Evolutionary conservation across 2,888 invertebrate genomes (phyloP).

Genomic region (Pseudococcus viburni): DNA sequence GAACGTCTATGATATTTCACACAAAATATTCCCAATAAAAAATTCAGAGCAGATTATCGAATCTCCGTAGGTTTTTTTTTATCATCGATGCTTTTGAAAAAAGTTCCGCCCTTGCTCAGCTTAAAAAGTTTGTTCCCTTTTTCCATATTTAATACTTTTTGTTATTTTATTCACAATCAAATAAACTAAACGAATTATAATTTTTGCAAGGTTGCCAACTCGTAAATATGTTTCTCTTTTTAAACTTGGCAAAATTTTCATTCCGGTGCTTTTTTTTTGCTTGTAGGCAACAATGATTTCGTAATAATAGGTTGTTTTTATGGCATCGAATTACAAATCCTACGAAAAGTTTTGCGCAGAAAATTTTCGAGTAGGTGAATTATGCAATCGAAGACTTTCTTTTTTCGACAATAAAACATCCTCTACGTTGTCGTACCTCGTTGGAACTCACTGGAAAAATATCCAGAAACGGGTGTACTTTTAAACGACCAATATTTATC

Average conservation of each 20-base stretch:
- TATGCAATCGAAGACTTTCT: no score
- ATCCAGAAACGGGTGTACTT: no score
- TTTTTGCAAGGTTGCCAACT: conserved; percentile 20
- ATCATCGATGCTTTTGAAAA: not conserved
- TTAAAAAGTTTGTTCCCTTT: not conserved
- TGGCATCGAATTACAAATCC: not conserved
- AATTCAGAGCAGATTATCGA: no score
- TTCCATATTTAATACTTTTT: conserved; percentile 5
- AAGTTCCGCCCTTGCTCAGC: not conserved
- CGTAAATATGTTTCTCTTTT: not conserved
- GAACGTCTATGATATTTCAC: no score
- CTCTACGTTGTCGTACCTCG: no score
- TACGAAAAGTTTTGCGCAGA: not conserved
- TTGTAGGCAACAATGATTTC: not conserved
- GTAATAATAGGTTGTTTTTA: not conserved
- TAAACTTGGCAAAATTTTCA: not conserved
- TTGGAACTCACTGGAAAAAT: no score
- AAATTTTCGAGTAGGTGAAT: not conserved
- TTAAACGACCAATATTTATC: no score
- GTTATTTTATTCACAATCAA: conserved; percentile 10
- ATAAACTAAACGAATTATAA: conserved; percentile 2
- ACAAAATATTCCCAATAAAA: no score
- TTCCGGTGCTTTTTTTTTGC: not conserved
- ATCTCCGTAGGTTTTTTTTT: not conserved
- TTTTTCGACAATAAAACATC: no score